These are phyloP conservation scores for Drosophila yakuba DNA, from an alignment of 1,140 invertebrate species.

Conservation along the genomic window DNA sequence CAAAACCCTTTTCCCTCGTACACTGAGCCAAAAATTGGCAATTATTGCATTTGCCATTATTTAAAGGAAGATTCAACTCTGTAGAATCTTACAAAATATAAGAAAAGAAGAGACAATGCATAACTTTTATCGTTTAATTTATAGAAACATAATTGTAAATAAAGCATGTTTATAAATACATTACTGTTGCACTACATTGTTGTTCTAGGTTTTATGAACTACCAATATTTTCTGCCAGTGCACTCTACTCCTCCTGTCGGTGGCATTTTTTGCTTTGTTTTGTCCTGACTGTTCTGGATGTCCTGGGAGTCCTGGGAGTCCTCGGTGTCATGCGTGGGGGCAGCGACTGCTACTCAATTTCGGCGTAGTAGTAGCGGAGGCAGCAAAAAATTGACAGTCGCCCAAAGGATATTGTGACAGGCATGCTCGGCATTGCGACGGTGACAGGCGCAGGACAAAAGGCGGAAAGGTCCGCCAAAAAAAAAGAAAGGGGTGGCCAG, in stretches of 20 bases:
- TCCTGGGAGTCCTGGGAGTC: conserved; percentile 14
- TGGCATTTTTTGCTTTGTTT: conserved; percentile 33
- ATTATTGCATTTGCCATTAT: too few species aligned
- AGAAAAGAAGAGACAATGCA: too few species aligned
- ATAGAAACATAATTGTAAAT: too few species aligned
- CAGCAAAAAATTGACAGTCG: conserved; percentile 67
- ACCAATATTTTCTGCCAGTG: conserved; percentile 6
- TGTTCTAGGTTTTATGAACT: background rate
- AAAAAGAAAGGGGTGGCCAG: conserved; percentile 57
- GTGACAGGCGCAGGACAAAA: conserved; percentile 62
- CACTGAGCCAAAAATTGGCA: background rate
- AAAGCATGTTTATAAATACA: too few species aligned
- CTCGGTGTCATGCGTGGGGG: conserved; percentile 72
- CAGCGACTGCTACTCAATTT: conserved; percentile 71
- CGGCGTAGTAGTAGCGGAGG: conserved; percentile 25
- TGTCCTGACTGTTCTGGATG: conserved; percentile 17
- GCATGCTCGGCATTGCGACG: conserved; percentile 62
- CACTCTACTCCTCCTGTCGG: conserved; percentile 18
- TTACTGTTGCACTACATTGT: too few species aligned
- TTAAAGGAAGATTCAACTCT: too few species aligned
- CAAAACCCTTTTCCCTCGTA: background rate
- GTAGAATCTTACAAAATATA: too few species aligned
- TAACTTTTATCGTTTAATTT: too few species aligned
- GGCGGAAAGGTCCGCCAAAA: conserved; percentile 46
- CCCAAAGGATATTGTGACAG: conserved; percentile 83